These are phyloP conservation scores for Smittia aterrima DNA, from an alignment of 2,888 invertebrate species.

Conservation along the genomic window DNA sequence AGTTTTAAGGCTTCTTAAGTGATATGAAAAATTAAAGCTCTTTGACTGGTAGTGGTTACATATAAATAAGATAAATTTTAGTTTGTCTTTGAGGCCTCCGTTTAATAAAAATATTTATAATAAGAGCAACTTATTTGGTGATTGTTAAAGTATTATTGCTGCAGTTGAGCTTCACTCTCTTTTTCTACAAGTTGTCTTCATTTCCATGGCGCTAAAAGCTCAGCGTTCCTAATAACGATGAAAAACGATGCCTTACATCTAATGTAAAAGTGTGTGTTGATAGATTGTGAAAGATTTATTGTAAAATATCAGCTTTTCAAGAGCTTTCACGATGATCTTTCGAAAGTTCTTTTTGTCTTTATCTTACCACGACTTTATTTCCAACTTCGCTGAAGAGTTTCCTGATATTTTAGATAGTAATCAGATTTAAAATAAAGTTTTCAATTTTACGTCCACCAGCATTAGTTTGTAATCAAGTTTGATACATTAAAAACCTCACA, in stretches of 20 bases:
- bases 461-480: too few relatives aligned
- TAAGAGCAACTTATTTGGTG: neutral
- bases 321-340: conserved; percentile 1
- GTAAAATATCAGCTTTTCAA: neutral
- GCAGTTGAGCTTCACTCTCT: neutral
- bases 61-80: neutral
- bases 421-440: too few relatives aligned
- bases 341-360: neutral
- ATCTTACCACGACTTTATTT: too few relatives aligned
- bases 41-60: conserved; percentile 7
- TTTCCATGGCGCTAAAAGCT: neutral
- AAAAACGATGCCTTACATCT: conserved; percentile 3
- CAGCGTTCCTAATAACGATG: neutral
- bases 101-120: neutral
- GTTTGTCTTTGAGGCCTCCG: neutral
- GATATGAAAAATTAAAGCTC: conserved; percentile 1
- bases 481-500: too few relatives aligned
- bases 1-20: neutral
- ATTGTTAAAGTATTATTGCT: neutral
- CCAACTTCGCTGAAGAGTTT: too few relatives aligned
- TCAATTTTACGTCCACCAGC: too few relatives aligned
- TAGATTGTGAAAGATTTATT: neutral
- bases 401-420: too few relatives aligned
- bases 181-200: neutral
- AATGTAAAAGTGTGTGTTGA: neutral